Base-by-base conservation (phyloP, 2,888 invertebrate species). In the Acleris laterana region DNA sequence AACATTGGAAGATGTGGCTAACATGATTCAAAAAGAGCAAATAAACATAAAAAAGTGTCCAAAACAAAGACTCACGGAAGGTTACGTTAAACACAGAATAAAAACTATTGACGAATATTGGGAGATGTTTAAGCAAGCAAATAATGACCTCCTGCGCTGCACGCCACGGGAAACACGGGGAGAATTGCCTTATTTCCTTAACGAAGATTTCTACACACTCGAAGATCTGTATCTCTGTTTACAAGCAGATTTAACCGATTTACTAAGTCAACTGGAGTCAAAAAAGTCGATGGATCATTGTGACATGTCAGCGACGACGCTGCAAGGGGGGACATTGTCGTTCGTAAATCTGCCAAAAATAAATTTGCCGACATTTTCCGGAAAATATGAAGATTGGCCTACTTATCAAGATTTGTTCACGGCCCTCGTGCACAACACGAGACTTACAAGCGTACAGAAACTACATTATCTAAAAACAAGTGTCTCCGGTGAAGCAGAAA, bases 191-290 rank as follows among this genome's bases (percentile, higher is more conserved):
- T 60, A 60, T 42, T 60, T 60, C 38, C 51, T 51, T 7, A 60
- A 42, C n/a, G 60, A 60, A 60, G 60, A 60, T 50, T 60, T 22
- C 51, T 60, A 51, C n/a, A 51, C 11, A 3, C n/a, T 51, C n/a
- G 60, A 60, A 13, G 51, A 60, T 42, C 51, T 60, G 16, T 60
- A 60, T 17, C 11, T 60, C 5, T 51, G 51, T 25, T 51, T 60
- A 51, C 60, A 51, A 60, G 60, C 51, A 19, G 60, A 60, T 49
- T 50, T 60, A 9, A 42, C 38, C 1, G 60, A 51, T 22, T 19
- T 38, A 38, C 50, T 59, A 20, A 20, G 0, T 2, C 50, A 42
- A 20, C 38, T 19, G 50, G 60, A 60, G 5, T n/a, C 42, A 4
- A 7, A 22, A n/a, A n/a, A n/a, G 17, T 3, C 53, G 9, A 0